Evolutionary conservation across 2,888 invertebrate species (phyloP).

Genomic region (Papilio demoleus): DNA sequence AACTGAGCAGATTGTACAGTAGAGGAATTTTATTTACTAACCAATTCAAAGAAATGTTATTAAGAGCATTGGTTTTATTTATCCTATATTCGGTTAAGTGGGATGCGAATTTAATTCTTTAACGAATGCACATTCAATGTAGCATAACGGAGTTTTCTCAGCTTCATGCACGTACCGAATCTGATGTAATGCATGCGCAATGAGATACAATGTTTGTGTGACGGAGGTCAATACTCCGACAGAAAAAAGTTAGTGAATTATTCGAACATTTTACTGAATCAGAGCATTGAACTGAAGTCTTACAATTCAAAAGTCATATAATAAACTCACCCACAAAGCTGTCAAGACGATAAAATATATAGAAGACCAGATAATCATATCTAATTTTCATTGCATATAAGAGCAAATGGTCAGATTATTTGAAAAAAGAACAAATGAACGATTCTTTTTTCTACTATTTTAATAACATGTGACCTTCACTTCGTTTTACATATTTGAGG

Average conservation of each 20-base stretch:
- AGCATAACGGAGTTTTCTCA: background rate
- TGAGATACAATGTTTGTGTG: slow-evolving; percentile 4
- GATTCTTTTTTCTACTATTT: background rate
- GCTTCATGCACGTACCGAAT: slow-evolving; percentile 5
- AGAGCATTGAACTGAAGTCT: background rate
- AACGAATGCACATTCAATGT: no score
- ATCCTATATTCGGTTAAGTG: no score
- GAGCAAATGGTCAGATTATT: background rate
- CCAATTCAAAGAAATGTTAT: no score
- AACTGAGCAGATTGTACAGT: no score
- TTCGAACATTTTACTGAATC: background rate
- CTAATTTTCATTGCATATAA: background rate
- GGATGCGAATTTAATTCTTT: no score
- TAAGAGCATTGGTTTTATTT: no score
- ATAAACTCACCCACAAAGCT: background rate
- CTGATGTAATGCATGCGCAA: slow-evolving; percentile 17
- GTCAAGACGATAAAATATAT: background rate
- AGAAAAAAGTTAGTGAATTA: background rate
- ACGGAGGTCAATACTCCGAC: background rate
- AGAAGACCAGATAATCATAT: background rate
- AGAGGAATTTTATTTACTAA: no score
- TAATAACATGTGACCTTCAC: slow-evolving; percentile 3
- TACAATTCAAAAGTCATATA: no score
- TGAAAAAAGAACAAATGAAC: background rate
- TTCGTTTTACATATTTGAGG: background rate